These are phyloP conservation scores for Elaphurus davidianus DNA, from an alignment of 2,113 vertebrate genomes.

Conservation along the genomic window DNA sequence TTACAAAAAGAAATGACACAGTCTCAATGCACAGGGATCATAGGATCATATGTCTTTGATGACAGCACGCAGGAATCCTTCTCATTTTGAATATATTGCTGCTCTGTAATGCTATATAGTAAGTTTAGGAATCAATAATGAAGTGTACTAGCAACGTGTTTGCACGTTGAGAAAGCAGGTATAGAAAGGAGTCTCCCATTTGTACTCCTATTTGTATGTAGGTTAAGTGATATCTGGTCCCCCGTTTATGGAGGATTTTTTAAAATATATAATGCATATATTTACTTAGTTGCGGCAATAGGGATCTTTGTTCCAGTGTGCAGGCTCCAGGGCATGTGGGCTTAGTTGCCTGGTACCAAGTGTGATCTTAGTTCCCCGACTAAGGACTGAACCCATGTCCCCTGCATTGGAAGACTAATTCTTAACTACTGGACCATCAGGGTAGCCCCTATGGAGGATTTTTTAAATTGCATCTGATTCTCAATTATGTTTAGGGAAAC, in stretches of 20 bases:
- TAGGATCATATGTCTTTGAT: not conserved
- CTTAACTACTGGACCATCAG: not conserved
- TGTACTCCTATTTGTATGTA: not conserved
- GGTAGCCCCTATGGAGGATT: not conserved
- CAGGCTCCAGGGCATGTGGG: not conserved
- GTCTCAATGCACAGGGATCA: not conserved
- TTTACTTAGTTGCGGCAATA: not conserved
- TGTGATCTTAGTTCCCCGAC: not conserved
- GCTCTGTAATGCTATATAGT: not conserved
- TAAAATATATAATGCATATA: not conserved
- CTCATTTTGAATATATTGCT: not conserved
- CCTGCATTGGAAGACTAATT: not conserved
- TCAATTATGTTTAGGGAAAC: not conserved
- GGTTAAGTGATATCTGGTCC: not conserved
- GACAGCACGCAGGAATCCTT: not conserved
- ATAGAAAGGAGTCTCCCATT: not conserved
- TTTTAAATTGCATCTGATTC: not conserved
- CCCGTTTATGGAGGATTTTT: not conserved
- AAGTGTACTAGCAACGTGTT: not conserved
- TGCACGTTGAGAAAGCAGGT: not conserved
- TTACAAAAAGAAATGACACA: not conserved
- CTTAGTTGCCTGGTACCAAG: not conserved
- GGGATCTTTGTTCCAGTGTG: not conserved
- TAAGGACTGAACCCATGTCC: not conserved
- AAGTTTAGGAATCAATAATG: not conserved